Base-by-base conservation (phyloP, 1,140 invertebrate species). In the Drosophila yakuba region DNA sequence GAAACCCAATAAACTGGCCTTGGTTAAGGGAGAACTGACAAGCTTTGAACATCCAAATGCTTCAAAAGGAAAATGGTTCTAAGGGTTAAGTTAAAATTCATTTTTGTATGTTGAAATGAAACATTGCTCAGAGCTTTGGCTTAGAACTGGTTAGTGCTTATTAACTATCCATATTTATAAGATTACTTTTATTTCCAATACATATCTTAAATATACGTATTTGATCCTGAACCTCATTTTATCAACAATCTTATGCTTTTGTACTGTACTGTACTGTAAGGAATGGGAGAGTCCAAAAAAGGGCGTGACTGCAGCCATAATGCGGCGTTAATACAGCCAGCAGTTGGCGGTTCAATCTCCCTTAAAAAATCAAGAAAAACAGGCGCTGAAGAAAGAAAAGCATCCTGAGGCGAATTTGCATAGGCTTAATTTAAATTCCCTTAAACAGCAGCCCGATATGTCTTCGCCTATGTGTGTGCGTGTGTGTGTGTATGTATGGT, bases 361-460 rank as follows among this genome's bases (percentile, higher is more conserved):
- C 4, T 2, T 44, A 59, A 45, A 56, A 38, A 50, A 41, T 41
- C 55, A 69, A 52, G 14, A 54, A 54, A 56, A 62, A 50, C 39
- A 54, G 44, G 20, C 51, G 58, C 47, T 47, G 39, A 38, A 15
- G 12, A 25, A 60, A 72, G 73, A 55, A 76, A 78, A 89, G 75
- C 76, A 77, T 81, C 84, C 74, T 48, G 68, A 47, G 66, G 84
- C 80, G 84, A 74, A 89, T 89, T 89, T 89, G 84, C 84, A 89
- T 89, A 89, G 84, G 84, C 84, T 78, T 89, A 89, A 89, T 89
- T 89, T 84, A 90, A 89, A 89, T 89, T 89, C 80, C 68, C 85
- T 84, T 90, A 89, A 89, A 84, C 80, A 80, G 76, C 64, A 71
- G 76, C 57, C 82, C 64, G 67, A 57, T 69, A 20, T 56, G 63